phyloP scores from a whole-genome alignment of 64 coral and sea anemone genomes.

The Actinia equina region DNA sequence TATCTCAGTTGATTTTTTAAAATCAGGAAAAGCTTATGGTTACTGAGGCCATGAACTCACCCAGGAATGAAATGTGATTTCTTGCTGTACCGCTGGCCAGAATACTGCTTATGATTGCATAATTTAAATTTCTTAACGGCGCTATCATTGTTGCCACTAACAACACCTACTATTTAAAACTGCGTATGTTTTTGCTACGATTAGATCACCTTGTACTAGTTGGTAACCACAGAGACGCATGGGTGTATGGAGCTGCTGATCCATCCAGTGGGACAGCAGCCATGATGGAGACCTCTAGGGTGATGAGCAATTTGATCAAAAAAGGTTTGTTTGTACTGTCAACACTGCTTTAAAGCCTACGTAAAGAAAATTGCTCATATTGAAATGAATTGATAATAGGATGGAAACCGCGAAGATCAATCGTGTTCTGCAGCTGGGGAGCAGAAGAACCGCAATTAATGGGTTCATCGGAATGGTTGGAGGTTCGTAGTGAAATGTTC shows the following conservation, averaged over 20 bases:
- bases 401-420: conserved; percentile 75
- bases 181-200: background rate
- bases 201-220: conserved; percentile 78
- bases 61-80: too few relatives aligned
- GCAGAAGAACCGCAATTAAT: conserved; percentile 87
- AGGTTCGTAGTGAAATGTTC: conserved; percentile 34
- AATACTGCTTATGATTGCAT: too few relatives aligned
- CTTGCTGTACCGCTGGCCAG: too few relatives aligned
- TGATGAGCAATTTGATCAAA: conserved; percentile 62
- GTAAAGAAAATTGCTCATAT: too few relatives aligned
- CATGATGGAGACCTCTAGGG: conserved; percentile 80
- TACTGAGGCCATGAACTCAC: too few relatives aligned
- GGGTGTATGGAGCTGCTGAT: conserved; percentile 83
- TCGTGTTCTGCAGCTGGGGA: conserved; percentile 93
- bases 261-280: conserved; percentile 76
- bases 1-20: too few relatives aligned
- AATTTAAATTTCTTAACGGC: too few relatives aligned
- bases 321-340: conserved; percentile 7
- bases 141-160: background rate
- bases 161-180: background rate
- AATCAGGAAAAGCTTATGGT: too few relatives aligned
- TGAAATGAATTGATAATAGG: conserved; percentile 17
- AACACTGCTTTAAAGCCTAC: background rate
- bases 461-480: conserved; percentile 79
- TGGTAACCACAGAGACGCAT: conserved; percentile 85